Base-by-base conservation (phyloP, 2,797 vertebrate genomes). In the Sebastes cheni region DNA sequence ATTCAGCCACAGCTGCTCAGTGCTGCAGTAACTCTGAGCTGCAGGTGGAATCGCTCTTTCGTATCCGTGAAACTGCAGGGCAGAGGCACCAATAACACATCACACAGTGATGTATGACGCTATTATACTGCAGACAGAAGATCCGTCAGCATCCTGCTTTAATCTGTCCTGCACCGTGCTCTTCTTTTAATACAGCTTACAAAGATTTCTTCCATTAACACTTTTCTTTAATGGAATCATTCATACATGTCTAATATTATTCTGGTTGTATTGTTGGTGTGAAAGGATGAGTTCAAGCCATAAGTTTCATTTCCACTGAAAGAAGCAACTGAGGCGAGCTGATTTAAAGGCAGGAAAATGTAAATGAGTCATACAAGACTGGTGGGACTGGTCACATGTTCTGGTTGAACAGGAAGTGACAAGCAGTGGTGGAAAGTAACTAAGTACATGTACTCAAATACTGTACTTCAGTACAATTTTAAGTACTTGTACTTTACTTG, bases 51-150 rank as follows among this genome's bases (percentile, higher is more conserved):
- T 91, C 80, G 68, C 84, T 89, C 87, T 83, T 39, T 83, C 3
- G 81, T 83, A 58, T 86, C 74, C 66, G 77, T 80, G 81, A 74
- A 83, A 84, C 89, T 85, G 85, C 89, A 77, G 89, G 85, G 67
- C 84, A 87, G 70, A 72, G 75, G 78, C 85, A 80, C 73, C 88
- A 86, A 80, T 86, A 90, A 86, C 81, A 74, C 86, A 82, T 68
- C 77, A 50, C 80, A 75, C 61, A 1, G 76, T 92, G 92, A 93
- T 91, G 68, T 81, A 93, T 74, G 89, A 90, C 3, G 55, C 89
- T 75, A 91, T 93, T 92, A 91, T 66, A 58, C 64, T n/a, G 75
- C 72, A 80, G 91, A 92, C 89, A 92, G 80, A 59, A 83, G 80
- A 88, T 89, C 85, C 68, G 86, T 92, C 87, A 91, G 75, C 68